Base-by-base conservation (phyloP, 92 coral and sea anemone species). In the Zoanthus solanderi region DNA sequence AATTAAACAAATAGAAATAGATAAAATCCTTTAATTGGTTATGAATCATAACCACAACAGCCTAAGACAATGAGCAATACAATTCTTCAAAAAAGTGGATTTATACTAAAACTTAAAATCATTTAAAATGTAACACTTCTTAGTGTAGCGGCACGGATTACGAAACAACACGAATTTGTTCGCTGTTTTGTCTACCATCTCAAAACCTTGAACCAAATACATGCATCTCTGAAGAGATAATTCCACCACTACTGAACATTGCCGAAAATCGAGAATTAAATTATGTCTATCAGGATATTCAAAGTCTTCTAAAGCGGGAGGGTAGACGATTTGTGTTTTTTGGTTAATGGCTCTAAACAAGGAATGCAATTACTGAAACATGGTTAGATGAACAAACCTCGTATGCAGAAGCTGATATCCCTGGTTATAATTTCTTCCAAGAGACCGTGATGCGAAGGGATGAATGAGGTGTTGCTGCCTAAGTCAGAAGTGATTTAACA, bases 391-490 rank as follows among this genome's bases (percentile, higher is more conserved):
- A 72, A 14, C 82, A 90, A 2, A 87, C 52, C 52, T 46, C 29
- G 28, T 84, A 87, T 76, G 61, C 78, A 29, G 91, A 91, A 83
- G 78, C 56, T 67, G 89, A 82, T 44, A 74, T 91, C 31, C 84
- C 85, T 18, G 89, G 91, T 42, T 87, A 91, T 67, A 63, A 23
- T 56, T 66, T 91, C 50, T 87, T 44, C 30, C 32, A 73, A 87
- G 72, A 90, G 93, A 90, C 78, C 76, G 90, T n/a, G 84, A 67
- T 16, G 44, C 85, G 0, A 77, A 87, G 42, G 93, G 83, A 37
- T 84, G 90, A 31, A 37, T 84, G 90, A 31, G 89, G 91, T 46
- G 91, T 91, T 75, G 93, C 91, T 65, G 89, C 87, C n/a, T 91
- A 44, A 67, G 93, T 67, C 42, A 54, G 76, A 45, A 75, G 76